Percentiles rank a stretch among this genome's conserved stretches.
Conservation (phyloP, 2,113 vertebrate genomes). For the Oryctolagus cuniculus region DNA sequence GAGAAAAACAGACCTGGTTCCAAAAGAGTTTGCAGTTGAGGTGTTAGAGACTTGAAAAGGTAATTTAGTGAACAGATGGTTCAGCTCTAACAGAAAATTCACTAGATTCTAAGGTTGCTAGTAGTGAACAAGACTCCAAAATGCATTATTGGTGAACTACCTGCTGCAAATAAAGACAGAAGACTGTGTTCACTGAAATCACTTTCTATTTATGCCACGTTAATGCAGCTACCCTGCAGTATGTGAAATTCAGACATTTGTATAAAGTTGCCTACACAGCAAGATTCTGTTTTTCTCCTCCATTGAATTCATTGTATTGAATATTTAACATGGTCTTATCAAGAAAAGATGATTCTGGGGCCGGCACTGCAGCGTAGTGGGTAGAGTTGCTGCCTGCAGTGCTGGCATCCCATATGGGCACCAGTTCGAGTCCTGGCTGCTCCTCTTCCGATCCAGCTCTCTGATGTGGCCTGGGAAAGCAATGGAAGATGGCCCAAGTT, state of each 20-base stretch:
- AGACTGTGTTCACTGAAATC: constrained; percentile 21
- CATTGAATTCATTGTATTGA: not conserved
- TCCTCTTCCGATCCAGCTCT: too few species aligned
- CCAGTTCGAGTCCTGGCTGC: too few species aligned
- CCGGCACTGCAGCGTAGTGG: too few species aligned
- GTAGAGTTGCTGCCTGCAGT: too few species aligned
- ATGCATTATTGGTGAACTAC: constrained; percentile 35
- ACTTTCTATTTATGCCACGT: constrained; percentile 36
- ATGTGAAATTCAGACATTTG: not conserved
- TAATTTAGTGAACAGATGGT: not conserved
- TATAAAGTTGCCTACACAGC: not conserved
- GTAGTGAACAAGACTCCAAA: constrained; percentile 45
- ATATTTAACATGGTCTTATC: not conserved
- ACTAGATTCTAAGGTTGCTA: not conserved
- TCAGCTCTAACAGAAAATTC: constrained; percentile 9
- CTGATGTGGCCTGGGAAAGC: too few species aligned
- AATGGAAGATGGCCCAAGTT: too few species aligned
- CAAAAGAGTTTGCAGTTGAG: constrained; percentile 28
- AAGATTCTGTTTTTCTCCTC: not conserved
- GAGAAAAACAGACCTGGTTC: constrained; percentile 23
- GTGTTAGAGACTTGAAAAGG: constrained; percentile 49
- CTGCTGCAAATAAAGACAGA: constrained; percentile 44
- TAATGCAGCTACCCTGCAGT: not conserved
- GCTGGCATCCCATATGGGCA: too few species aligned
- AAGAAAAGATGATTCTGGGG: not conserved